These are phyloP conservation scores for Motacilla alba DNA, from an alignment of 2,113 vertebrate species.

Conservation along the genomic window DNA sequence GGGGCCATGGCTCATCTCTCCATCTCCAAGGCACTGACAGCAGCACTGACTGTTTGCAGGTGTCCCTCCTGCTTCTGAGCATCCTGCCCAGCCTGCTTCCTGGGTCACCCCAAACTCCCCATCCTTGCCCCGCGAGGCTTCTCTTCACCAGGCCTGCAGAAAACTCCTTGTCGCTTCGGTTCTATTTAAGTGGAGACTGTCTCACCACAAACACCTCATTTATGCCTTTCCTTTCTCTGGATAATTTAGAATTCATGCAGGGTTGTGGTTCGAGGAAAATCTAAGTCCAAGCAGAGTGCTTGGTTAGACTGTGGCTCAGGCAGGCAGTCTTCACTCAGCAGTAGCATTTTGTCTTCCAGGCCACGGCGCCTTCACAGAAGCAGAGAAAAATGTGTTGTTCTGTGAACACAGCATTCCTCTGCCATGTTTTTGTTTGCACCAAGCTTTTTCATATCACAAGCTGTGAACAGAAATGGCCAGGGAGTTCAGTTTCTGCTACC, in stretches of 20 bases:
- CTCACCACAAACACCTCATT: constrained; percentile 66
- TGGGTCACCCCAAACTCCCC: neutral
- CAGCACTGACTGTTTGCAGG: neutral
- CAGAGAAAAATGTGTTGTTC: neutral
- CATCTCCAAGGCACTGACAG: neutral
- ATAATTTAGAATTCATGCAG: constrained; percentile 37
- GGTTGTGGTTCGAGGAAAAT: constrained; percentile 35
- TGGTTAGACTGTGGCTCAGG: neutral
- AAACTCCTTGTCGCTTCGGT: constrained; percentile 31
- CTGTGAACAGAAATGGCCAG: neutral
- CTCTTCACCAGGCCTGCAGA: constrained; percentile 19
- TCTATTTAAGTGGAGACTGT: constrained; percentile 68
- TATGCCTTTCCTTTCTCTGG: constrained; percentile 39
- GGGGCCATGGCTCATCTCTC: neutral
- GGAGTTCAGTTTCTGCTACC: neutral
- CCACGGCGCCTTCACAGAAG: neutral
- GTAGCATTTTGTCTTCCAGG: neutral
- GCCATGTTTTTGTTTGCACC: neutral
- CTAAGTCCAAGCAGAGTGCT: neutral
- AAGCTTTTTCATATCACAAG: neutral
- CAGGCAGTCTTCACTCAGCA: neutral
- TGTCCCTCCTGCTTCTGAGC: neutral
- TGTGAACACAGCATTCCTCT: neutral
- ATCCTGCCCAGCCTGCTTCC: neutral
- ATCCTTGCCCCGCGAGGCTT: neutral